Base-by-base conservation (phyloP, 1,140 invertebrate genomes). In the Centruroides sculpturatus region DNA sequence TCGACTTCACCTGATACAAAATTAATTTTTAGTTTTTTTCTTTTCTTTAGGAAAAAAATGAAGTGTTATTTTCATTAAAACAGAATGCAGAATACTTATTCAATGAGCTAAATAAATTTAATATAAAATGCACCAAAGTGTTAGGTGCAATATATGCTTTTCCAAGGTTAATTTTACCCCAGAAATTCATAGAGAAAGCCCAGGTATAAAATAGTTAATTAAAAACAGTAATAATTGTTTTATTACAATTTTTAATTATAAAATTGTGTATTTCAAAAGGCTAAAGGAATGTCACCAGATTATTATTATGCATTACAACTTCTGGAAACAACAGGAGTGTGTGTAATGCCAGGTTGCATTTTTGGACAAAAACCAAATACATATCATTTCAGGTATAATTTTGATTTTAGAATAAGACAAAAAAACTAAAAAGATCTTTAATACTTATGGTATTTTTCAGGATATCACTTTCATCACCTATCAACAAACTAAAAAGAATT, bases 71-170 rank as follows among this genome's bases (percentile, higher is more conserved):
- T 98, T 11, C 83, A 81, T 56, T 73, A 83, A 66, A 77, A 82
- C 61, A 93, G 86, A 60, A 79, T 82, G 65, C 80, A 97, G 74
- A 86, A 96, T 35, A 85, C 84, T 1, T 83, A 94, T 41, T 86
- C 89, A 3, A 87, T 98, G 68, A 97, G 95, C 75, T 79, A 78
- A 47, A 92, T 97, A 41, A 41, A 70, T 81, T 88, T 67, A 92
- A 92, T n/a, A 89, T 92, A 68, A 82, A 74, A 23, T 92, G 89
- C 68, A 91, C 86, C 70, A 73, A 79, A 55, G 85, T 94, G 63
- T 82, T 85, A 66, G 92, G 92, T 12, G 91, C 94, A 3, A 96
- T 98, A 92, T 98, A 98, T 73, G 92, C 92, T 47, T 94, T 98
- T 72, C 94, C 94, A 3, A 79, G 69, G 49, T 72, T 92, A 47